Percentiles rank a stretch among this genome's conserved stretches.
Conservation (phyloP, 2,113 vertebrate species). For the Passer montanus region DNA sequence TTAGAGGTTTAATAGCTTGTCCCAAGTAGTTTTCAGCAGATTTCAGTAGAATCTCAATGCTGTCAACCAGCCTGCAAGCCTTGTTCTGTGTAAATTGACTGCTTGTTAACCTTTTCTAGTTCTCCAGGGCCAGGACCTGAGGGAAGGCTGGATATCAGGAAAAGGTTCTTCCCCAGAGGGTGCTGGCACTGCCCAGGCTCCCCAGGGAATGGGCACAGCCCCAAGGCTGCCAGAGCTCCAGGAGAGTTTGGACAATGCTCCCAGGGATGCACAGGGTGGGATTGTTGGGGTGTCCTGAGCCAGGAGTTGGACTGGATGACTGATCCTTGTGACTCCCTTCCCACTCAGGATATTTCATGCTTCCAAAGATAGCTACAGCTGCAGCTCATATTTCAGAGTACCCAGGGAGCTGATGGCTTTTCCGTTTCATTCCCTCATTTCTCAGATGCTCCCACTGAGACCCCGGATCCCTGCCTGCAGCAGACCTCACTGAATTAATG, state of each 20-base stretch:
- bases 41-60: neutral
- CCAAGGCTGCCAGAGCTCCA: neutral
- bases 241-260: fast-evolving
- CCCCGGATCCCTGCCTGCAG: neutral
- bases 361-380: neutral
- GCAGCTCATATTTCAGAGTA: neutral
- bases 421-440: neutral
- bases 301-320: neutral
- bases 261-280: neutral
- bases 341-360: neutral
- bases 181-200: neutral
- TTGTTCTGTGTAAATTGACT: neutral
- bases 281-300: neutral
- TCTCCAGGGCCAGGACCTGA: neutral
- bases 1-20: neutral
- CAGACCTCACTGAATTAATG: neutral
- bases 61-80: neutral
- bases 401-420: neutral
- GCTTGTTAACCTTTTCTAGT: neutral
- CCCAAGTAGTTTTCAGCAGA: neutral
- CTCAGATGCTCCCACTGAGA: neutral
- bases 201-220: neutral
- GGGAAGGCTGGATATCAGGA: neutral
- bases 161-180: neutral
- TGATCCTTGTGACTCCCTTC: neutral